Percentiles rank a stretch among this genome's conserved stretches.
Evolutionary conservation across 2,797 vertebrate species (phyloP).

Genomic region (Trachurus trachurus): DNA sequence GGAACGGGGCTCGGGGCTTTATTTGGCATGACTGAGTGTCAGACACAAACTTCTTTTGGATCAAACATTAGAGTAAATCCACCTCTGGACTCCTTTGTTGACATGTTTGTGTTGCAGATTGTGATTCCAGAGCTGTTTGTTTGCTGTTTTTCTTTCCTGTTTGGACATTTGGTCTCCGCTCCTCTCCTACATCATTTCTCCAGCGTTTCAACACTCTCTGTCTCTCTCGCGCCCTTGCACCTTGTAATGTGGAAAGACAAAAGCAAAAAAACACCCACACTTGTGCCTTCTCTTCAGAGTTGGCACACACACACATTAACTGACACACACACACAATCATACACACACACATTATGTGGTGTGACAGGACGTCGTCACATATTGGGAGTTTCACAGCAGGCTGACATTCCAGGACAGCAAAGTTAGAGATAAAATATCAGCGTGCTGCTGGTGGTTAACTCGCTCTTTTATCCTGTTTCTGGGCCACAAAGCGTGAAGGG

Average conservation of each 20-base stretch:
- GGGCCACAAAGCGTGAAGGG: constrained; percentile 74
- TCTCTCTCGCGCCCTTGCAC: constrained; percentile 44
- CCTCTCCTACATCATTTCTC: constrained; percentile 23
- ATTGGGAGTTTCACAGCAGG: constrained; percentile 76
- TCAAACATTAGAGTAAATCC: constrained; percentile 20
- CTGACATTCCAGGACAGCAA: constrained; percentile 81
- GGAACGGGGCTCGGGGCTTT: constrained; percentile 47
- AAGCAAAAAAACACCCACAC: constrained; percentile 46
- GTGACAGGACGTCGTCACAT: constrained; percentile 80
- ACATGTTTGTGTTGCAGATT: constrained; percentile 38
- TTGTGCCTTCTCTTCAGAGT: constrained; percentile 33
- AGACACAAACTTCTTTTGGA: constrained; percentile 32
- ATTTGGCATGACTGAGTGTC: constrained; percentile 49
- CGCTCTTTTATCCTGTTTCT: constrained; percentile 77
- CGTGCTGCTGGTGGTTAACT: constrained; percentile 68
- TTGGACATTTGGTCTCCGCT: constrained; percentile 23
- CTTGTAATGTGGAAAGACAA: constrained; percentile 52
- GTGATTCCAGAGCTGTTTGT: constrained; percentile 30
- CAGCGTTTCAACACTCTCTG: constrained; percentile 42
- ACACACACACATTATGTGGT: constrained; percentile 58
- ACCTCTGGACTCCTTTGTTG: constrained; percentile 3
- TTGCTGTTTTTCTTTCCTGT: not conserved
- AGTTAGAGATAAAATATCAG: constrained; percentile 79
- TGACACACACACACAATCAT: constrained; percentile 39
- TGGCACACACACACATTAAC: constrained; percentile 9